phyloP scores from a whole-genome alignment of 2,888 invertebrate species.

The Philaethria dido region DNA sequence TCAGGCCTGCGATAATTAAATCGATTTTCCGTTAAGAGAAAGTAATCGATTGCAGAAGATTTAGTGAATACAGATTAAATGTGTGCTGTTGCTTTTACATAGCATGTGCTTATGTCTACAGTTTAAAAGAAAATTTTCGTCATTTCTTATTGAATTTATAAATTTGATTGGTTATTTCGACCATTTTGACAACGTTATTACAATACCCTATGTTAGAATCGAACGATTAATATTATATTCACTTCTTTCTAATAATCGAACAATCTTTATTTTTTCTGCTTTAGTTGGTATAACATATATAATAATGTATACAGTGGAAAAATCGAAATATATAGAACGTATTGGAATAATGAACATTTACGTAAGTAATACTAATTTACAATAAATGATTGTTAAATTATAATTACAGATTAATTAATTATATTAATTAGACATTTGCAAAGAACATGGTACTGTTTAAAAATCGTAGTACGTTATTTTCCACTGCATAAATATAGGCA shows the following conservation, averaged over 20 bases:
- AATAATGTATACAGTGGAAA: neutral
- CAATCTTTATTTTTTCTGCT: too few species aligned
- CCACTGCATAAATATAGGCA: neutral
- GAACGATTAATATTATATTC: neutral
- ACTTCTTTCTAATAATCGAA: too few species aligned
- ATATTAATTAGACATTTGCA: neutral
- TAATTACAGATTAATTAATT: constrained; percentile 17
- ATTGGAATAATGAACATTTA: neutral
- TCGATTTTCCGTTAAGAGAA: constrained; percentile 73
- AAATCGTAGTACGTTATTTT: constrained; percentile 4
- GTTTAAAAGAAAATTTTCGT: neutral
- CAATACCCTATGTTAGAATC: neutral
- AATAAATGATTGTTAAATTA: constrained; percentile 13
- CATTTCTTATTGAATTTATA: neutral
- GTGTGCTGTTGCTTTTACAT: neutral
- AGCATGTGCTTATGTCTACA: neutral
- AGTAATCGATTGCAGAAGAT: constrained; percentile 53
- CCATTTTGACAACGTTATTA: neutral
- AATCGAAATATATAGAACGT: neutral
- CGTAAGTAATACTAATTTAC: constrained; percentile 1
- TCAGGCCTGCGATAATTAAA: constrained; percentile 59
- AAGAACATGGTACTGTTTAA: neutral
- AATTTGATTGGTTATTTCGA: neutral
- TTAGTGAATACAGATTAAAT: constrained; percentile 21
- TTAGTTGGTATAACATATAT: too few species aligned